A percentile compares a stretch with the other conserved stretches of the same genome.
These are phyloP conservation scores for Ornithoptera alexandrae DNA, from an alignment of 2,888 invertebrate genomes.

Conservation along the genomic window DNA sequence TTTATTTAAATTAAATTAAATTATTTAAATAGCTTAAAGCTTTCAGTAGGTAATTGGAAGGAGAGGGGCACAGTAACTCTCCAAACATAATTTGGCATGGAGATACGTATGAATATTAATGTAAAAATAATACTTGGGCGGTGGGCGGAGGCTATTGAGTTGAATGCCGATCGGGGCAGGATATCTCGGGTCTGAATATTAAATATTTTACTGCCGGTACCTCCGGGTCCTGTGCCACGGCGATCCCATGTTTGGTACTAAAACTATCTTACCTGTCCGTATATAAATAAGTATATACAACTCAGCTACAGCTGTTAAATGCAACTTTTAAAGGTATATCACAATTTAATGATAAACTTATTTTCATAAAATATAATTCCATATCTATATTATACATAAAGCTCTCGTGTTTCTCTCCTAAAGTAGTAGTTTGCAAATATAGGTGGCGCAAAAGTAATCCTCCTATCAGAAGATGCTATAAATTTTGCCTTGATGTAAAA, in stretches of 20 bases:
- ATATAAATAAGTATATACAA: not conserved
- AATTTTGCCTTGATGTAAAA: no score
- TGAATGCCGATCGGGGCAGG: conserved; percentile 26
- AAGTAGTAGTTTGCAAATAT: no score
- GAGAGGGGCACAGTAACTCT: conserved; percentile 1
- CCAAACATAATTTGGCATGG: conserved; percentile 19
- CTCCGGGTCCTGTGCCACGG: conserved; percentile 1
- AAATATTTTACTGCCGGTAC: conserved; percentile 18
- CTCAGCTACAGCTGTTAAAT: not conserved
- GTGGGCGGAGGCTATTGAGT: conserved; percentile 8
- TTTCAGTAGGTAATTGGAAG: not conserved
- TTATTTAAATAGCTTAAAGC: not conserved
- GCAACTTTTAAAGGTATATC: not conserved
- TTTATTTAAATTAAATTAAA: not conserved
- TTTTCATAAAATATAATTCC: no score
- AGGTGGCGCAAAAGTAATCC: no score
- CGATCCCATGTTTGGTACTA: conserved; percentile 16
- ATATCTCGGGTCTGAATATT: conserved; percentile 27
- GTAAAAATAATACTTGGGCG: conserved; percentile 15
- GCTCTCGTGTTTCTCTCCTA: no score
- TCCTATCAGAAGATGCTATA: no score
- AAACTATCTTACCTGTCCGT: conserved; percentile 8
- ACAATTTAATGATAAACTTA: no score
- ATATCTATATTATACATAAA: no score
- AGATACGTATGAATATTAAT: conserved; percentile 21